Evolutionary conservation across 2,888 invertebrate genomes (phyloP).

Genomic region (Teinopalpus imperialis): DNA sequence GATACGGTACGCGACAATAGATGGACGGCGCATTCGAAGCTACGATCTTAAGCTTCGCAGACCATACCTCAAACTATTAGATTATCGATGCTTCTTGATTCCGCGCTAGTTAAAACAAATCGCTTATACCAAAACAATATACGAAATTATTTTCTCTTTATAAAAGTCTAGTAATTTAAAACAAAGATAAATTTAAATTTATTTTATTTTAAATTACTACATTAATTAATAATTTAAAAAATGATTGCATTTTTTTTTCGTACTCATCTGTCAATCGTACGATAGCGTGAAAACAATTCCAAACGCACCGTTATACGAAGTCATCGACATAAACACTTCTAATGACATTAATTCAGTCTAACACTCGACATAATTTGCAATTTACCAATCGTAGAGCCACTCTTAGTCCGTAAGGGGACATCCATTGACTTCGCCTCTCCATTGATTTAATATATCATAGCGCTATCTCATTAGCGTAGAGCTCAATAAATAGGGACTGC

Average conservation of each 20-base stretch:
- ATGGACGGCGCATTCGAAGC: too few relatives aligned
- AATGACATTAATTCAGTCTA: constrained; percentile 24
- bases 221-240: too few relatives aligned
- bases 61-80: too few relatives aligned
- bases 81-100: too few relatives aligned
- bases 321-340: constrained; percentile 20
- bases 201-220: too few relatives aligned
- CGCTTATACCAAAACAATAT: too few relatives aligned
- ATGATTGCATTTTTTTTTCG: neutral
- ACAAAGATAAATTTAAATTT: too few relatives aligned
- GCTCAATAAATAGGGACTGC: constrained; percentile 27
- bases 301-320: constrained; percentile 5
- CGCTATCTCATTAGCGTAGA: constrained; percentile 36
- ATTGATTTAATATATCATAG: constrained; percentile 37
- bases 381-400: constrained; percentile 23
- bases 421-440: constrained; percentile 26
- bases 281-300: constrained; percentile 13
- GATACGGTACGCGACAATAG: too few relatives aligned
- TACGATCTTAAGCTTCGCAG: too few relatives aligned
- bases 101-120: too few relatives aligned
- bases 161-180: too few relatives aligned
- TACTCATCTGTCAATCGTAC: neutral
- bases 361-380: constrained; percentile 25
- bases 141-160: too few relatives aligned
- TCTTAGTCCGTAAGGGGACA: constrained; percentile 4